Base-by-base conservation (phyloP, 2,113 vertebrate genomes). In the Sylvilagus bachmani region DNA sequence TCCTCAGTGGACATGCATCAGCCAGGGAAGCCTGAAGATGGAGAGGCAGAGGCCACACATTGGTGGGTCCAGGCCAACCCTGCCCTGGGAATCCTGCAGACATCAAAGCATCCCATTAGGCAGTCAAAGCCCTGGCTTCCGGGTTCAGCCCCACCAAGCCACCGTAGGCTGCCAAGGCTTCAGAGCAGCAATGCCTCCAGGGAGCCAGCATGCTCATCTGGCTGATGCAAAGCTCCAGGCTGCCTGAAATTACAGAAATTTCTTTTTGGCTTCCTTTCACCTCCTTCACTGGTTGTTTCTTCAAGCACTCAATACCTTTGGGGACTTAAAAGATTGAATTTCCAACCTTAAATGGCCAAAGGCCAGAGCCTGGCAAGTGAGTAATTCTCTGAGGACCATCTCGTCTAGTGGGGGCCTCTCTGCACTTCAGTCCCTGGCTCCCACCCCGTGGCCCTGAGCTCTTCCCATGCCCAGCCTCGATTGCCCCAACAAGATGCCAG, bases 1-100 rank as follows among this genome's bases (percentile, higher is more conserved):
- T 14, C 36, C 6, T 80, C 4, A 0, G 14, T 12, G 33, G 27
- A 74, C 12, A 29, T 0, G 13, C 19, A 19, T 11, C 19, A 2
- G 22, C 25, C 29, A 49, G 14, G 24, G 24, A 55, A 25, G 67
- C n/a, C 12, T 9, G 8, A 27, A 36, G 31, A 10, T 38, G 29
- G 25, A 3, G 22, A 38, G 25, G 9, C 24, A 31, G 64, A 36
- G 33, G 62, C 25, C 33, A 2, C 38, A 27, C 21, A 4, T 2
- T 25, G 5, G 4, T 1, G 38, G 33, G 10, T 33, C 16, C 38
- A 8, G 14, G 16, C 55, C 27, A 21, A 19, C 55, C n/a, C 27
- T 21, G 19, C 58, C 10, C 55, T 10, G 73, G 49, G 66, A 27
- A 24, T 55, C 12, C 67, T 44, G 13, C 17, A 44, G 3, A n/a